A percentile compares a stretch with the other conserved stretches of the same genome.
Conservation (phyloP, 2,888 invertebrate genomes). For the Lithodes maja region DNA sequence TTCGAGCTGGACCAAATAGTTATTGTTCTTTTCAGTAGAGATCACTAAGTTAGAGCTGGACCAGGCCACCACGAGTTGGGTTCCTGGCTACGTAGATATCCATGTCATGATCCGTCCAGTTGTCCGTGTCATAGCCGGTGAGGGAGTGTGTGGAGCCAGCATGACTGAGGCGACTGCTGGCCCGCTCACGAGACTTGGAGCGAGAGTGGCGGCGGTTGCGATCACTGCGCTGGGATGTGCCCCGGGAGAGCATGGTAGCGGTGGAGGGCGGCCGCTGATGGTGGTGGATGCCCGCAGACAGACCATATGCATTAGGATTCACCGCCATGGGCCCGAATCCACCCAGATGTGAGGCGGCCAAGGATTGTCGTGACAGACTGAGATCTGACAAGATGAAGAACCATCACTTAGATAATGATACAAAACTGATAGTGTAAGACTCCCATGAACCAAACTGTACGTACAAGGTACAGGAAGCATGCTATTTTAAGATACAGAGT, state of each 20-base stretch:
- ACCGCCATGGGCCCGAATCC: slow-evolving; percentile 63
- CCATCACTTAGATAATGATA: too few species aligned
- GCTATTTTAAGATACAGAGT: too few species aligned
- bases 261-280: slow-evolving; percentile 9
- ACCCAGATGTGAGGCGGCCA: slow-evolving; percentile 78
- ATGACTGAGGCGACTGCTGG: slow-evolving; percentile 74
- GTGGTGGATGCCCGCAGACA: slow-evolving; percentile 1
- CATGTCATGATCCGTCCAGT: slow-evolving; percentile 97
- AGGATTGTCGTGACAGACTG: slow-evolving; percentile 88
- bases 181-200: slow-evolving; percentile 84
- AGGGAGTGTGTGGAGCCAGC: slow-evolving; percentile 69
- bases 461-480: too few species aligned
- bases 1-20: too few species aligned
- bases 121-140: slow-evolving; percentile 88
- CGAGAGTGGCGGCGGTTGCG: slow-evolving; percentile 80
- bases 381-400: slow-evolving; percentile 79
- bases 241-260: slow-evolving; percentile 48
- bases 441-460: too few species aligned
- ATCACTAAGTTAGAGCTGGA: slow-evolving; percentile 54
- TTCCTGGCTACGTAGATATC: slow-evolving; percentile 96
- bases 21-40: too few species aligned
- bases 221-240: slow-evolving; percentile 61
- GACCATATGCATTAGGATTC: slow-evolving; percentile 48
- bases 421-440: too few species aligned
- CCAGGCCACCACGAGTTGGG: slow-evolving; percentile 76